Evolutionary conservation across 2,797 vertebrate species (phyloP), one percentile per base, ranked within the genome.

Genomic region (Babyrousa celebensis): DNA sequence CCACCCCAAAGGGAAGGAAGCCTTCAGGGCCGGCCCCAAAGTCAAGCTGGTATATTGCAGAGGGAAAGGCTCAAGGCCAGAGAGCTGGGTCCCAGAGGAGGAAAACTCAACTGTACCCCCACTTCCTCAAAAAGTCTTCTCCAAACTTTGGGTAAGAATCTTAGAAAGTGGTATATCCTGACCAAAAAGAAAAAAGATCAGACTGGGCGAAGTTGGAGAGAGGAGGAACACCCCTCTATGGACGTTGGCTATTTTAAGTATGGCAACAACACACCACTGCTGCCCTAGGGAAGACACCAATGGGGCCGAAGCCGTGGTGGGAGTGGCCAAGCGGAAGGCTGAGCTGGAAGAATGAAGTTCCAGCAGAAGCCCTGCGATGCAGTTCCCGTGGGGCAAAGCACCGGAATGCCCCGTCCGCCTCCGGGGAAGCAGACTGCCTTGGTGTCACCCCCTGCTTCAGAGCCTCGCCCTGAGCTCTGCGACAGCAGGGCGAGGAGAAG

Each of bases 91-190:
- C 21, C 36, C 80, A 70, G 93, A 91, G 80, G n/a, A 96, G 48
- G 27, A 87, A 96, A 95, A 56, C 36, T 52, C 75, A 92, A 85
- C 72, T 56, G 36, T 68, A 60, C 63, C 15, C 40, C 54, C 20
- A 78, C 36, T 43, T 94, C 72, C 65, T 94, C 65, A 89, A 70
- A 84, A 95, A 89, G 62, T 63, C 68, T 78, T 92, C 68, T 84
- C 48, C 70, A 95, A 70, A 95, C 82, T 89, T 92, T 29, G 32
- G 62, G 29, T 75, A 89, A 94, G 83, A 94, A 40, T 56, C 65
- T 92, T 80, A 82, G 58, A 94, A 86, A 85, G 85, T 21, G 36
- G 70, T 68, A 70, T 14, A 90, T 85, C 48, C 43, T 86, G 74
- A 63, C 58, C 5, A 65, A 86, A 27, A 77, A 67, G 11, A 58